Percentiles rank a stretch among this genome's conserved stretches.
Evolutionary conservation across 2,113 vertebrate species (phyloP).

Genomic region (Melierax canorus): DNA sequence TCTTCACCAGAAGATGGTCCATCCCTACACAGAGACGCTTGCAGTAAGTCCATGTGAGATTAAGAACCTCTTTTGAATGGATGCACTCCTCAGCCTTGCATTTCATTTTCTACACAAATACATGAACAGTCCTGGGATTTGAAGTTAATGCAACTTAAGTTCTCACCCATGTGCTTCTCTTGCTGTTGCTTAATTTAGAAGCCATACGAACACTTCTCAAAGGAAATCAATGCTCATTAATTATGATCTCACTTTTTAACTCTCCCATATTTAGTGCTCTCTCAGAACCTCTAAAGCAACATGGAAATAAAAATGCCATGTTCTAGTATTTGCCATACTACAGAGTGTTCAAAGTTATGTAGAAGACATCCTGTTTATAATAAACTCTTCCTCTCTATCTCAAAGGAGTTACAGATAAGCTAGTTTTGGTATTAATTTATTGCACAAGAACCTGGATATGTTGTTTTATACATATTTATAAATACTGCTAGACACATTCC

Average conservation of each 20-base stretch:
- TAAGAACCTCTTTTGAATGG: neutral
- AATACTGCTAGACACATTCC: neutral
- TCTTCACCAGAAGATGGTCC: neutral
- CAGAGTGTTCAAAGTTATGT: neutral
- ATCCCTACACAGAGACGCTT: neutral
- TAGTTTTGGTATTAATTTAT: neutral
- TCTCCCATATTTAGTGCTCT: neutral
- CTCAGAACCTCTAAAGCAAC: neutral
- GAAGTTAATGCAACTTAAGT: constrained; percentile 19
- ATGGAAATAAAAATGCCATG: neutral
- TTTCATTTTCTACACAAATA: neutral
- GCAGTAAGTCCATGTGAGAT: neutral
- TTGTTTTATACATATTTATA: neutral
- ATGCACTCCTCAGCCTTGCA: neutral
- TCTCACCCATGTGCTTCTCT: neutral
- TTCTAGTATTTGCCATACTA: neutral
- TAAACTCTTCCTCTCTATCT: neutral
- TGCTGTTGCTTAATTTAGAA: constrained; percentile 30
- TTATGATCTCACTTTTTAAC: constrained; percentile 28
- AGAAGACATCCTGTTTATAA: neutral
- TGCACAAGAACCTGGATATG: neutral
- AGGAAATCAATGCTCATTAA: constrained; percentile 49
- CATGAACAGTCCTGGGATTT: neutral
- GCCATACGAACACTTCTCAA: constrained; percentile 1
- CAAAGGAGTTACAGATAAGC: neutral